Percentiles rank a stretch among this genome's conserved stretches.
Evolutionary conservation across 2,113 vertebrate genomes (phyloP).

Genomic region (Hirundichthys speculiger): DNA sequence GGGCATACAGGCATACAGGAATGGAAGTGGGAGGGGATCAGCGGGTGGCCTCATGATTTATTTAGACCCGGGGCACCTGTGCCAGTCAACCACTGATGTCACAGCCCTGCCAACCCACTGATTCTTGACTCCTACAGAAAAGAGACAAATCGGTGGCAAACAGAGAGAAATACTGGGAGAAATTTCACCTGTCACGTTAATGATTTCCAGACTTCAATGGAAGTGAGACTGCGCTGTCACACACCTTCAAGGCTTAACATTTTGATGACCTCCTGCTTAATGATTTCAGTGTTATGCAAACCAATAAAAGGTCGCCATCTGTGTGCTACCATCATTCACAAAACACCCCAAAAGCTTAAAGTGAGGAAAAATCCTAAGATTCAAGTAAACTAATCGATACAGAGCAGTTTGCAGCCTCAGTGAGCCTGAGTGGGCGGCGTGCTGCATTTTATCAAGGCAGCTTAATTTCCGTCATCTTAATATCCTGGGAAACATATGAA

Average conservation of each 20-base stretch:
- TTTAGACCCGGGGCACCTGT: constrained; percentile 75
- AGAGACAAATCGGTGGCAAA: constrained; percentile 34
- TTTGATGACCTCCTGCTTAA: constrained; percentile 20
- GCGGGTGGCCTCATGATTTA: constrained; percentile 75
- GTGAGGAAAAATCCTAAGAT: constrained; percentile 45
- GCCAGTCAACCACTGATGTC: constrained; percentile 65
- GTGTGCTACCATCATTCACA: constrained; percentile 24
- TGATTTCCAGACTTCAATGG: constrained; percentile 39
- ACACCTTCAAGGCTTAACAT: not conserved
- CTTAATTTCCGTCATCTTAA: constrained; percentile 74
- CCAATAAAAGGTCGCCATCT: constrained; percentile 29
- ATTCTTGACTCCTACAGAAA: constrained; percentile 24
- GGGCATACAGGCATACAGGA: constrained; percentile 52
- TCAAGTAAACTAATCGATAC: constrained; percentile 65
- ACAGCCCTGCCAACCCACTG: constrained; percentile 53
- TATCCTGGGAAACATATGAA: constrained; percentile 75
- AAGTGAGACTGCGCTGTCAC: constrained; percentile 36
- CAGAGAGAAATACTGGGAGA: not conserved
- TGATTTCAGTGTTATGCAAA: constrained; percentile 22
- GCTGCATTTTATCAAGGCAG: constrained; percentile 70
- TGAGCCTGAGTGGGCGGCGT: constrained; percentile 59
- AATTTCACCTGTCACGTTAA: constrained; percentile 47
- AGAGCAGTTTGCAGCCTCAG: constrained; percentile 46
- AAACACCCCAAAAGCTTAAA: constrained; percentile 27
- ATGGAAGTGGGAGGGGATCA: constrained; percentile 43